Percentiles rank a stretch among this genome's conserved stretches.
These are phyloP conservation scores for human (Homo sapiens) DNA, from an alignment of 2,113 vertebrate genomes.

Conservation along the genomic window GRCh38 chr4:88553001-88553500, in stretches of 20 bases:
- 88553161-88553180: background rate
- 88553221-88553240: background rate
- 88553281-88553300: background rate
- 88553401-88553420: background rate
- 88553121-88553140: background rate
- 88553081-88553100: background rate
- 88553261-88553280: background rate
- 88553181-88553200: background rate
- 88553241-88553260: background rate
- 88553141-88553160: background rate
- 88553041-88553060: background rate
- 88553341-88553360: background rate
- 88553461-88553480: background rate
- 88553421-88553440: constrained; percentile 1
- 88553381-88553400: background rate
- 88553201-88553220: background rate
- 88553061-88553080: background rate
- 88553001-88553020: background rate
- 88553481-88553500: background rate
- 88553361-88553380: background rate
- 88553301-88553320: background rate
- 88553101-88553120: background rate
- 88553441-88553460: background rate
- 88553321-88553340: background rate
- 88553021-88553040: background rate